Evolutionary conservation across 2,113 vertebrate genomes (phyloP).

Genomic region (Chionodraco myersi): DNA sequence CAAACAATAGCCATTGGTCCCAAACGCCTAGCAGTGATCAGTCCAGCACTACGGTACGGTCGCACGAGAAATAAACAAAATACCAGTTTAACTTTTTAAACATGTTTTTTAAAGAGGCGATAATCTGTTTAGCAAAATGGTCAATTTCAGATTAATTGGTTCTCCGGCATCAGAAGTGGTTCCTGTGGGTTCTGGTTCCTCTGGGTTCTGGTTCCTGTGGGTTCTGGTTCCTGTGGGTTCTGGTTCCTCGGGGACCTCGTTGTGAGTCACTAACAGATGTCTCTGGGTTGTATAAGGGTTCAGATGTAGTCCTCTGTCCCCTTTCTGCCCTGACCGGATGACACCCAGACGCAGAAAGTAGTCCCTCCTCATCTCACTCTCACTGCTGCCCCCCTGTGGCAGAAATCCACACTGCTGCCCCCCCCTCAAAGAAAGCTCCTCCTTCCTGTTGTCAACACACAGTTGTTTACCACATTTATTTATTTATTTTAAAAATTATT

Average conservation of each 20-base stretch:
- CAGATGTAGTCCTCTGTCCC: slow-evolving; percentile 66
- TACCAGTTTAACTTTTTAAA: too few relatives aligned
- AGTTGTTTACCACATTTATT: slow-evolving; percentile 45
- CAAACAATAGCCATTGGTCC: too few relatives aligned
- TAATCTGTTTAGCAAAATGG: too few relatives aligned
- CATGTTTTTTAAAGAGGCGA: too few relatives aligned
- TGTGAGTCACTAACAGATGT: slow-evolving; percentile 67
- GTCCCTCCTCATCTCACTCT: slow-evolving; percentile 14
- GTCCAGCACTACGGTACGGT: too few relatives aligned
- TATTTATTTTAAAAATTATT: too few relatives aligned
- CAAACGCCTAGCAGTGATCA: too few relatives aligned
- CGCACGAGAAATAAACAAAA: too few relatives aligned
- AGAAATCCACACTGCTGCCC: slow-evolving; percentile 10
- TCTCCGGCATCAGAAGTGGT: slow-evolving; percentile 13
- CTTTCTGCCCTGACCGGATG: slow-evolving; percentile 7
- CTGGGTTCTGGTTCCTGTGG: too few relatives aligned
- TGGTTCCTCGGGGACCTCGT: slow-evolving; percentile 18
- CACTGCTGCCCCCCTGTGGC: slow-evolving; percentile 69
- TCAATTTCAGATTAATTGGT: not conserved
- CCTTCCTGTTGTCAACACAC: slow-evolving; percentile 17
- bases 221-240: not conserved
- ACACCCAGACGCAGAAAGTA: not conserved
- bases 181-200: too few relatives aligned
- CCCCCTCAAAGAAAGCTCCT: slow-evolving; percentile 20
- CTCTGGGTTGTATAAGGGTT: slow-evolving; percentile 58